Evolutionary conservation across 1,140 invertebrate genomes (phyloP), one percentile per base, ranked within the genome.

Genomic region (Cherax quadricarinatus): DNA sequence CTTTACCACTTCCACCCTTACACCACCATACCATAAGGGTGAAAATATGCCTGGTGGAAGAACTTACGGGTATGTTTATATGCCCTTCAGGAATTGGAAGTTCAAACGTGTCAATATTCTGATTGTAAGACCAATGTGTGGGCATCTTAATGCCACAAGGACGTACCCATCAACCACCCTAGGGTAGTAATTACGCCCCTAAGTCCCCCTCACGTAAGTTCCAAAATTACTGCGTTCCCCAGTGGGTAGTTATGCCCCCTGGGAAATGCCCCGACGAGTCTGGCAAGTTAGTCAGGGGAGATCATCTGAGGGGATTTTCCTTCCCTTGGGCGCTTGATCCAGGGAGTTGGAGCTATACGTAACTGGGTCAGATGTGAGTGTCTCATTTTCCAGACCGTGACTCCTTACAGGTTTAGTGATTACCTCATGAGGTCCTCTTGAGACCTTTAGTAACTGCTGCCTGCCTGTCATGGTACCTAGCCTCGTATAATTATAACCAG

Each of bases 121-220:
- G 51, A 66, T 86, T 66, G 66, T 66, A 86, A 86, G 75, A 86
- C 84, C 75, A 66, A 66, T 75, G 84, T 86, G 84, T 75, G 84
- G 51, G 66, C 84, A 75, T 86, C 66, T 86, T 66, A 75, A 14
- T 49, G 16, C 24, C 49, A 21, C 66, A 51, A 73, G 66, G 84
- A 48, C 84, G 66, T 86, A 86, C 49, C 16, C 84, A 10, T 24
- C 6, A 9, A 5, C 6, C 21, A 18, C 70, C 12, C 24, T 18
- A 3, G 6, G 70, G 3, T n/a, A 7, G 7, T 24, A 30, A 73
- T 24, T 5, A 30, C 21, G 6, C 70, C 24, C n/a, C 7, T 73
- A 30, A 1, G 5, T 24, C 24, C 70, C 6, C 70, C 18, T 7
- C 6, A 7, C 70, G 30, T 24, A 73, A 73, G 70, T 6, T 30